Percentiles rank a stretch among this genome's conserved stretches.
Conservation (phyloP, 2,888 invertebrate genomes). For the Erpobdella octoculata region DNA sequence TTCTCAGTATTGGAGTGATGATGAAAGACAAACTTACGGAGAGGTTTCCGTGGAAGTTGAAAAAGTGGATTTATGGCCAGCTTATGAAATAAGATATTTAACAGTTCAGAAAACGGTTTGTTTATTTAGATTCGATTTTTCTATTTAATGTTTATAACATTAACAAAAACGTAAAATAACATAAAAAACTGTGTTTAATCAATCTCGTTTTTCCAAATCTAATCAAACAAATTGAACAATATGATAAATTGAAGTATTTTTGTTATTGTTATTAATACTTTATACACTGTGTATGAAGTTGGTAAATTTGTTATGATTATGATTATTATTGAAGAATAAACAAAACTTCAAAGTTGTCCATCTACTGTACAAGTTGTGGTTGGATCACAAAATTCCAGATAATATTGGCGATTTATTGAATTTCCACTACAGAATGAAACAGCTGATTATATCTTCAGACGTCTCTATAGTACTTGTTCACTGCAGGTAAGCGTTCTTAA, state of each 20-base stretch:
- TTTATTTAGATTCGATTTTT: too few species aligned
- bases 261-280: too few species aligned
- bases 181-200: too few species aligned
- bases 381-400: conserved; percentile 12
- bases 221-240: too few species aligned
- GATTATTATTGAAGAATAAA: too few species aligned
- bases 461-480: conserved; percentile 17
- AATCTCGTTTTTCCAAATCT: too few species aligned
- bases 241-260: too few species aligned
- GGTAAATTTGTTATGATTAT: not conserved
- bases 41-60: not conserved
- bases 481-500: conserved; percentile 16
- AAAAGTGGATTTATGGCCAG: not conserved
- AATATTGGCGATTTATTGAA: conserved; percentile 11
- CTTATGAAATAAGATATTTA: conserved; percentile 10
- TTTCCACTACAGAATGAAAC: not conserved
- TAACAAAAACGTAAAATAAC: too few species aligned
- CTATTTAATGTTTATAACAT: too few species aligned
- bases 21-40: not conserved
- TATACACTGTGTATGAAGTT: not conserved
- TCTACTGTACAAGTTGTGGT: conserved; percentile 4
- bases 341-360: not conserved
- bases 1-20: conserved; percentile 27
- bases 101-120: too few species aligned
- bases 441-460: not conserved